Evolutionary conservation across 2,113 vertebrate genomes (phyloP), one percentile per base, ranked within the genome.

Genomic region (Reinhardtius hippoglossoides): DNA sequence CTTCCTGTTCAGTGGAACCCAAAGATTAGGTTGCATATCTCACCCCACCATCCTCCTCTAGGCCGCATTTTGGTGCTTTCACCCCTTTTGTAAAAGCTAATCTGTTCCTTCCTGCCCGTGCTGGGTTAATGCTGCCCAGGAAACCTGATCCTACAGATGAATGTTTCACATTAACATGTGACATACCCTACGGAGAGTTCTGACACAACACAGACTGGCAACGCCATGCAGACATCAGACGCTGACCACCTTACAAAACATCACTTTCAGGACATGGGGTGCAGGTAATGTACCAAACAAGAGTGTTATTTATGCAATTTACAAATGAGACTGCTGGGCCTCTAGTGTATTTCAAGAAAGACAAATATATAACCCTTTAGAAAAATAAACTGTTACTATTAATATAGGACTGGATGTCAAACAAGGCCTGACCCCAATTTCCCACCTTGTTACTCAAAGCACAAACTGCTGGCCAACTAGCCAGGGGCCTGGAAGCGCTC

Each of bases 241-340:
- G 64, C 65, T 61, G 74, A 87, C 81, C 81, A 83, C 81, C 77
- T 76, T 82, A 73, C 52, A 88, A 76, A 90, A 87, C 67, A 71
- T 52, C 0, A 52, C 67, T 78, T 75, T 76, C 35, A 3, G 70
- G 64, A 48, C 44, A 65, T 9, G 26, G 44, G 26, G 69, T 44
- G 48, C 55, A 65, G 68, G 67, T 76, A 81, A 87, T 60, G 58
- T 69, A 76, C 65, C 80, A 76, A 81, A 85, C 44, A 85, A 78
- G 61, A 87, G 78, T 91, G 85, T 90, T 90, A 81, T 90, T 84
- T 56, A 64, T 87, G 79, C 71, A 89, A 86, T 90, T 90, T 77
- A 72, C 59, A 83, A 89, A 84, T 27, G 76, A 78, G 72, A 60
- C 60, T 52, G 58, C 21, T 76, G 26, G 64, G 67, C 54, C 78